phyloP scores from a whole-genome alignment of 1,140 invertebrate species.

The Globodera ellingtonae region DNA sequence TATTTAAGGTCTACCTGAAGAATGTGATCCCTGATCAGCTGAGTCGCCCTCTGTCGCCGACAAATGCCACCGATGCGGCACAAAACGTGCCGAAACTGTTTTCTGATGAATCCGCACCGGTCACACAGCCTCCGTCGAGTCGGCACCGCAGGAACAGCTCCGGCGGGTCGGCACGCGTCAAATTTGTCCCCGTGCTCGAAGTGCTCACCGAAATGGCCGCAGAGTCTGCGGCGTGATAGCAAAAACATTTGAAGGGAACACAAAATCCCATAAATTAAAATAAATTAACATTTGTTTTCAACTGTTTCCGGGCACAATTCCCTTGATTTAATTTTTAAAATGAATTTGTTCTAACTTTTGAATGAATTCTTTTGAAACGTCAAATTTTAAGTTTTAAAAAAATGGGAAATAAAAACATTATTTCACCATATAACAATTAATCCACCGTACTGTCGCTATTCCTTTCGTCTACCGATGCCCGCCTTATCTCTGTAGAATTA shows the following conservation, averaged over 20 bases:
- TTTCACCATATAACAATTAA: no score
- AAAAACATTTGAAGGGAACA: background rate
- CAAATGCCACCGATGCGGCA: constrained; percentile 34
- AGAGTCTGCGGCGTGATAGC: background rate
- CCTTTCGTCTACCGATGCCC: no score
- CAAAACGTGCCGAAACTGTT: constrained; percentile 18
- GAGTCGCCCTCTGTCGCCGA: constrained; percentile 30
- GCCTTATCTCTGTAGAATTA: no score
- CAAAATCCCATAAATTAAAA: no score
- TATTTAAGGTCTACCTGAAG: constrained; percentile 54
- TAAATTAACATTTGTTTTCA: no score
- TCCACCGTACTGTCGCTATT: no score
- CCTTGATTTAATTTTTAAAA: no score
- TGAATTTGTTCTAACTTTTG: no score
- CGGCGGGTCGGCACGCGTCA: constrained; percentile 33
- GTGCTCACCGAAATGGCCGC: constrained; percentile 60
- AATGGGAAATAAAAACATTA: no score
- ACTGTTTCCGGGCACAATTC: no score
- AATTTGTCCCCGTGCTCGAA: constrained; percentile 59
- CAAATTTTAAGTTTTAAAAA: no score
- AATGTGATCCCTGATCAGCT: constrained; percentile 55
- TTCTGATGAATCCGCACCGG: constrained; percentile 9
- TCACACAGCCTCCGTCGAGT: background rate
- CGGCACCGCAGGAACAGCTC: constrained; percentile 21
- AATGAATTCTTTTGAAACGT: no score